Evolutionary conservation across 64 coral and sea anemone species (phyloP), one percentile per base, ranked within the genome.

Genomic region (Montipora efflorescens): DNA sequence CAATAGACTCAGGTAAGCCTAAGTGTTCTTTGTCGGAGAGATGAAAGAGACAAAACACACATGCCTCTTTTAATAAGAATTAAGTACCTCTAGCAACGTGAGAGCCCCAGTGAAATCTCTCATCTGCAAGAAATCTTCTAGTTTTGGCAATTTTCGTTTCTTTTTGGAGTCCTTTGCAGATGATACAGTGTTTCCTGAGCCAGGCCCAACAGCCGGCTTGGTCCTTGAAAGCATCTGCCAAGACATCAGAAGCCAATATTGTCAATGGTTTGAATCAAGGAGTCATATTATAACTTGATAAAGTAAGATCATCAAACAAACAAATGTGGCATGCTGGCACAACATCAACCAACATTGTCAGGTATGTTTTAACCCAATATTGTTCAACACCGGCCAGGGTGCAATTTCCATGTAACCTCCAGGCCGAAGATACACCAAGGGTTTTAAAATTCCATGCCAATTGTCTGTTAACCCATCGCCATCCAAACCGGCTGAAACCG

Each of bases 121-220:
- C 75, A 78, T 87, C 84, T 96, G 95, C 57, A 99, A 87, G 78
- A 99, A 95, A 49, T 99, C 98, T 75, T 99, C 98, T 75, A 94
- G n/a, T 79, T 99, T 99, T 1, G 95, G 98, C 28, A 99, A 82
- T 59, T 99, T 99, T 66, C 87, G 88, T 77, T 96, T 99, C 86
- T 99, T 99, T 75, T 99, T 99, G 10, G 84, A 92, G 66, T 99
- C 98, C 74, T 94, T 99, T 16, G 95, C 95, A 15, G 98, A 96
- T 79, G 95, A 93, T 8, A 93, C 95, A 9, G 98, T 95, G 36
- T 90, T 94, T 57, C 93, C 95, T 51, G 98, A 99, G 47, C 98
- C 98, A 28, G 98, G 98, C 72, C 98, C 98, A 76, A 99, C 93
- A 67, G 98, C 98, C 52, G 98, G 98, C 92, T 99, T 99, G 47